Evolutionary conservation across 1,140 invertebrate genomes (phyloP), one percentile per base, ranked within the genome.

Genomic region (Leguminivora glycinivorella): DNA sequence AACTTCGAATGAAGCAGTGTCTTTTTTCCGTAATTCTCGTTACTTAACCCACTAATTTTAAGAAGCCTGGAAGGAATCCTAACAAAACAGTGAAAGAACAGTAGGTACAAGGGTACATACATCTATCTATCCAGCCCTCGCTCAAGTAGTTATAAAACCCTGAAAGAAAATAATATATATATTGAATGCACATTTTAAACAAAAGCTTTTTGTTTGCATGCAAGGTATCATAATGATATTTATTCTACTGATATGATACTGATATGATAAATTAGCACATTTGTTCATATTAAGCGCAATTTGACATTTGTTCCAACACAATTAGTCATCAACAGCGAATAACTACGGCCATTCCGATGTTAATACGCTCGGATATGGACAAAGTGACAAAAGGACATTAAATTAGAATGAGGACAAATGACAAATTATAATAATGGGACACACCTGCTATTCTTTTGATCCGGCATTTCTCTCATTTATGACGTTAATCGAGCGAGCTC

Each of bases 361-460:
- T 85, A 81, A 81, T 83, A 83, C 78, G 70, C 73, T 63, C 60
- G n/a, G 24, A 29, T 52, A 68, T 74, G 72, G 66, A 78, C 75
- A 79, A 79, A 75, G 81, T 74, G 79, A 86, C 79, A 84, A 78
- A 84, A 79, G 81, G 73, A 82, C 80, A 81, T 83, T 81, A 82
- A 84, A 83, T 74, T 70, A 70, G 77, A 82, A 81, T 82, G 77
- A 86, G 75, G 74, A 79, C 80, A 80, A 87, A 90, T 90, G 88
- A 89, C 84, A 89, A 90, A 91, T 90, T 89, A 84, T 90, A 79
- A 86, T 88, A 90, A 91, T 89, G 85, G 80, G 77, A 83, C 79
- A 89, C 89, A 91, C 89, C 89, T 91, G 89, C 86, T 89, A 89
- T 91, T 87, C 88, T 90, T 90, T 89, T 88, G 88, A 91, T 89